Conservation (phyloP, 1,140 invertebrate species). For the Platyscapa corneri region DNA sequence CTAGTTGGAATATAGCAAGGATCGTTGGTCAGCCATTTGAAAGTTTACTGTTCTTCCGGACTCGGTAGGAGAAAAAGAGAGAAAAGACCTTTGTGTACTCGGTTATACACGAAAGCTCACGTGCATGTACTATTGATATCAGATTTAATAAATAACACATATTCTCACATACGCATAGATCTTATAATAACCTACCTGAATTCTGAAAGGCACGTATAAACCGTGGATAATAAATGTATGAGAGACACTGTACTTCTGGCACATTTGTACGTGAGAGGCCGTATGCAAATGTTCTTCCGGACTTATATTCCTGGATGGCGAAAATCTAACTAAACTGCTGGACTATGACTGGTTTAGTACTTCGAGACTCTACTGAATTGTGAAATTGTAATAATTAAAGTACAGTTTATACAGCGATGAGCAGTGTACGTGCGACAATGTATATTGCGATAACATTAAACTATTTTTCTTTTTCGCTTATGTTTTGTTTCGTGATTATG, state of each 20-base stretch:
- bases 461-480: neutral
- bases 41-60: conserved; percentile 58
- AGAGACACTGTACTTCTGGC: conserved; percentile 21
- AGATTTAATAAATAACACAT: conserved; percentile 44
- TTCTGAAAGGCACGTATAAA: neutral
- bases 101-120: neutral
- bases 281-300: neutral
- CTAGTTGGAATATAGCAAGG: conserved; percentile 63
- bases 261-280: neutral
- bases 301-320: conserved; percentile 23
- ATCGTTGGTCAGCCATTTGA: conserved; percentile 60
- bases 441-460: conserved; percentile 18
- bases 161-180: conserved; percentile 2
- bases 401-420: conserved; percentile 50
- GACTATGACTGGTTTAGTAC: neutral
- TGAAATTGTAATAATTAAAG: conserved; percentile 59
- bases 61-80: conserved; percentile 33
- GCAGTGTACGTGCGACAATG: neutral
- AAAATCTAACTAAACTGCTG: conserved; percentile 47
- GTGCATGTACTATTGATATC: neutral
- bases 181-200: neutral
- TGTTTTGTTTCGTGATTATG: neutral
- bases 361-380: conserved; percentile 38
- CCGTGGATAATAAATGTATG: conserved; percentile 2
- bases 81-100: conserved; percentile 25